These are phyloP conservation scores for Neosalanx taihuensis DNA, from an alignment of 2,797 vertebrate genomes.

Conservation along the genomic window DNA sequence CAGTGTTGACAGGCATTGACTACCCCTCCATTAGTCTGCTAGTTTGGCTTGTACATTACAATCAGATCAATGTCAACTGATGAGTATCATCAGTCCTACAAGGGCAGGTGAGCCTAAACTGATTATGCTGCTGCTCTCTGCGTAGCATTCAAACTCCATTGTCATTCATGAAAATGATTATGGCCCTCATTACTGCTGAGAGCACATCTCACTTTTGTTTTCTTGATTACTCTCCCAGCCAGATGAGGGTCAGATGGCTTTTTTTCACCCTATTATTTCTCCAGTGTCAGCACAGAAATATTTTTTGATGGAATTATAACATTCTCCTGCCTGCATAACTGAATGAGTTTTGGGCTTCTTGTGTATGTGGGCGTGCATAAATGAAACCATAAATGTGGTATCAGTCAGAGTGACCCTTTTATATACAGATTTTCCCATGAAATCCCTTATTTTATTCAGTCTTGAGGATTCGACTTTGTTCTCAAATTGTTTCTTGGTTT, in stretches of 20 bases:
- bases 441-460: conserved; percentile 7
- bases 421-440: not conserved
- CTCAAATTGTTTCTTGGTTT: conserved; percentile 17
- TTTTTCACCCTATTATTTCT: conserved; percentile 40
- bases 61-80: conserved; percentile 27
- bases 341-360: conserved; percentile 19
- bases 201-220: conserved; percentile 40
- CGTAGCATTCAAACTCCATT: conserved; percentile 45
- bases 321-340: conserved; percentile 14
- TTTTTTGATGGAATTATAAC: conserved; percentile 20
- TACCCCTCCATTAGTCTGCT: not conserved
- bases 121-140: conserved; percentile 31
- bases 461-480: not conserved
- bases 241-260: conserved; percentile 40
- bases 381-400: conserved; percentile 13
- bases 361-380: conserved; percentile 19
- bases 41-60: not conserved
- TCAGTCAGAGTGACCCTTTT: conserved; percentile 1
- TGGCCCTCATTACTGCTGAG: conserved; percentile 48
- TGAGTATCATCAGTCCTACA: conserved; percentile 31
- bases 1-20: too few relatives aligned
- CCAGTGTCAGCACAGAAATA: conserved; percentile 40
- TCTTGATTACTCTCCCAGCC: conserved; percentile 48
- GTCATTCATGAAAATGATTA: conserved; percentile 43
- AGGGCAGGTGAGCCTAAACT: conserved; percentile 21